phyloP scores from a whole-genome alignment of 2,888 invertebrate genomes.

The Cataglyphis altisquamis region DNA sequence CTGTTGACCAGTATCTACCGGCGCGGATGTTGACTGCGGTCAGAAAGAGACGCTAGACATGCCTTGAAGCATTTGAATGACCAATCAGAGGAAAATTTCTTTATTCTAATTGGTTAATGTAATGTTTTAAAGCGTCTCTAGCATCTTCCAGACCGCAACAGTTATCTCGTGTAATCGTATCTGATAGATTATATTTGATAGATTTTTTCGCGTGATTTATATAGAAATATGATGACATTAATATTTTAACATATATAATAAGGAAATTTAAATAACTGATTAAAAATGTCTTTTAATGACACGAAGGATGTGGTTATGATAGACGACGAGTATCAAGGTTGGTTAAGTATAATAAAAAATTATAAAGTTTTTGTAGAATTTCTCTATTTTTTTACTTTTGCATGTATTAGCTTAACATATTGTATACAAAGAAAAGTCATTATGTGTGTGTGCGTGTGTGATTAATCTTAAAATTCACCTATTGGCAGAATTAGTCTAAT shows the following conservation, averaged over 20 bases:
- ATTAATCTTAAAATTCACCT: not conserved
- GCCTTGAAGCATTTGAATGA: no score
- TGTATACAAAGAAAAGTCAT: not conserved
- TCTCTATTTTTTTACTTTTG: not conserved
- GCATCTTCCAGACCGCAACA: no score
- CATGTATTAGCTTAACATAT: not conserved
- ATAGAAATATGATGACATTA: not conserved
- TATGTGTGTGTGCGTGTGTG: no score
- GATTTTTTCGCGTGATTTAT: not conserved
- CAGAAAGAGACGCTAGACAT: no score
- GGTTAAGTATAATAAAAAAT: conserved; percentile 23
- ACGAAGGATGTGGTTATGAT: conserved; percentile 73
- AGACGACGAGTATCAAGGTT: conserved; percentile 77
- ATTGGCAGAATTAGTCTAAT: not conserved
- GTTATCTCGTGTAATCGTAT: no score
- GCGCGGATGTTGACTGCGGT: no score
- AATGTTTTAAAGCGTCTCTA: no score
- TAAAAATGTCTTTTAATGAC: conserved; percentile 71
- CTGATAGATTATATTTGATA: not conserved
- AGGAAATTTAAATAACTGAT: conserved; percentile 10
- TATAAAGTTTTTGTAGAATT: not conserved
- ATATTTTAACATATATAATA: not conserved
- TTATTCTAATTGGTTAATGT: no score
- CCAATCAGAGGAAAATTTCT: no score
- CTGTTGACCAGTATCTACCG: not conserved